Percentiles rank a stretch among this genome's conserved stretches.
phyloP scores from a whole-genome alignment of 2,797 vertebrate species.

The Apogon talboti region DNA sequence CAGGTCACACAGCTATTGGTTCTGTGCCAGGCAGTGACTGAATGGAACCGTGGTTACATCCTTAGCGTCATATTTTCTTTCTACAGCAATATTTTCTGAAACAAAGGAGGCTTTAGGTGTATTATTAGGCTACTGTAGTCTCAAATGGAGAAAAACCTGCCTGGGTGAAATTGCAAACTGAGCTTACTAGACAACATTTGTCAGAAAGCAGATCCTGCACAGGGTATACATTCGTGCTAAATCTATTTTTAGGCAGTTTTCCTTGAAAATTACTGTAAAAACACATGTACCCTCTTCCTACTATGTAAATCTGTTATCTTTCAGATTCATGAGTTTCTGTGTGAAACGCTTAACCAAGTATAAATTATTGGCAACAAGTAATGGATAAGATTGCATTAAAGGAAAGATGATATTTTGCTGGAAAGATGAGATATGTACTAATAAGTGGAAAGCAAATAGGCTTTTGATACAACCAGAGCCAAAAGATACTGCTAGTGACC shows the following conservation, averaged over 20 bases:
- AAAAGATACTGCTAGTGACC: background rate
- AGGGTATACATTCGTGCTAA: background rate
- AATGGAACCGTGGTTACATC: constrained; percentile 19
- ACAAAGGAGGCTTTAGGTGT: background rate
- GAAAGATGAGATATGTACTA: constrained; percentile 9
- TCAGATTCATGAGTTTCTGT: background rate
- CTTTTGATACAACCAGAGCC: background rate
- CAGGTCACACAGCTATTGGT: constrained; percentile 42
- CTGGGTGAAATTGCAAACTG: background rate
- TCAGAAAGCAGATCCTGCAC: background rate
- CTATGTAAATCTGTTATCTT: too few relatives aligned
- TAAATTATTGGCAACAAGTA: too few relatives aligned
- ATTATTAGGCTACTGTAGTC: background rate
- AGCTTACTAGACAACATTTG: background rate
- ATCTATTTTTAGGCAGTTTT: background rate
- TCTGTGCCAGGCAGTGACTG: constrained; percentile 39
- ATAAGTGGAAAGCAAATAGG: background rate
- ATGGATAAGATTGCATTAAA: background rate
- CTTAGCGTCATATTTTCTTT: background rate
- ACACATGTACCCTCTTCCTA: too few relatives aligned
- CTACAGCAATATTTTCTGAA: background rate
- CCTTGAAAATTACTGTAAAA: background rate
- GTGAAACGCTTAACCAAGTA: background rate
- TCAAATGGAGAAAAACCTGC: background rate
- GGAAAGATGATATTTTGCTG: background rate